Base-by-base conservation (phyloP, 2,888 invertebrate genomes). In the Gnatocerus cornutus region DNA sequence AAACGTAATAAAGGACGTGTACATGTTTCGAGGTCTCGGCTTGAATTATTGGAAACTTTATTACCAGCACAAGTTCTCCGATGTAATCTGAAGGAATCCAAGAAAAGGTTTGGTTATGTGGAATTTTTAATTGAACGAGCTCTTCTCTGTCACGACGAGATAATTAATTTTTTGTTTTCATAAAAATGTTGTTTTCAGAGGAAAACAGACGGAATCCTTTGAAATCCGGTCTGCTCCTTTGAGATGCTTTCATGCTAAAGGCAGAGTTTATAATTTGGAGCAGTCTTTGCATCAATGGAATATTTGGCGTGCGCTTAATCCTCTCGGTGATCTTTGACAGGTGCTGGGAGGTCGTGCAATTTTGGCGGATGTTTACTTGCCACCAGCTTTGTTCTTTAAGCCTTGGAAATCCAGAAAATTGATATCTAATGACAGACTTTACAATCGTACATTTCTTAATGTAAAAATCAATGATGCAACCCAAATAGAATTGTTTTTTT, bases 141-240 rank as follows among this genome's bases (percentile, higher is more conserved):
- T 8, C 30, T 55, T 14, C 16, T 55, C 39, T 55, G 37, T n/a
- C 43, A 41, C 21, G 59, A 56, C 56, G 46, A 45, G 30, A 59
- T 59, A 59, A 59, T 59, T 59, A 59, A 59, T 59, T 59, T 59
- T 59, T 59, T 59, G 46, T 46, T 59, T 29, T 29, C 45, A 45
- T 43, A 45, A 30, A 56, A 50, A 50, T 50, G 50, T 50, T 30
- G 50, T 30, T 46, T 46, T 46, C 27, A 8, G 29, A 56, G 14
- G 27, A 56, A 55, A 43, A 39, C 41, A 59, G 39, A 29, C 45
- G 29, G 43, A 56, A 59, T 59, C 59, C 59, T 59, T 59, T 59
- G 59, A 59, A 58, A 59, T 29, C 45, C 29, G 10, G 16, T 12
- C 4, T 29, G 43, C 14, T 16, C 13, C 55, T 41, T 50, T 50